phyloP scores from a whole-genome alignment of 2,797 vertebrate species.

The Hypotaenidia philippensis region DNA sequence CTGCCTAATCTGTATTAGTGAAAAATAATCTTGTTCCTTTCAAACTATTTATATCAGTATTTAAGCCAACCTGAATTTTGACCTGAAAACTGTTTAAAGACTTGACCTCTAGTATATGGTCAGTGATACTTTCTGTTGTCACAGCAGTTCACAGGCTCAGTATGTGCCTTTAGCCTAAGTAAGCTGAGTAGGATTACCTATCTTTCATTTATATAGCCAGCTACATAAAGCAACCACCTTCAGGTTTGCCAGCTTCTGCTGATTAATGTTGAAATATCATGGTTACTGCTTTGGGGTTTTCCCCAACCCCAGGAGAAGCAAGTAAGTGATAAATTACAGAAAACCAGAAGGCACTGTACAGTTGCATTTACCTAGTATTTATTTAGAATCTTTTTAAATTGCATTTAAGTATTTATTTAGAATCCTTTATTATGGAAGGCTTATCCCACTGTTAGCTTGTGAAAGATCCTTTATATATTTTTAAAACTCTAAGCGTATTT shows the following conservation, averaged over 20 bases:
- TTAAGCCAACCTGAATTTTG: neutral
- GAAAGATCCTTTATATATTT: neutral
- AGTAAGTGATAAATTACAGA: neutral
- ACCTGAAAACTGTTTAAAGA: neutral
- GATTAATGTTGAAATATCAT: neutral
- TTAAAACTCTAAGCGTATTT: neutral
- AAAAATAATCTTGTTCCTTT: neutral
- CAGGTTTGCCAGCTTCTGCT: neutral
- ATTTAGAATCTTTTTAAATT: neutral
- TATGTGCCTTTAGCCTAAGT: neutral
- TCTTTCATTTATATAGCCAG: neutral
- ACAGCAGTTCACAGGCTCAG: neutral
- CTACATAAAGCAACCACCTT: neutral
- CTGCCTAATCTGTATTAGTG: neutral
- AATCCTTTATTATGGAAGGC: neutral
- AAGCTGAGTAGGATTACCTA: neutral
- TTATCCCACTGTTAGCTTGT: neutral
- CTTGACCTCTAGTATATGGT: neutral
- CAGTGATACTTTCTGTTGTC: neutral
- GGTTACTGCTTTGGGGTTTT: neutral
- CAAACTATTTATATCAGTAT: neutral
- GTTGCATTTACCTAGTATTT: neutral
- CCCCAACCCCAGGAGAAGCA: neutral
- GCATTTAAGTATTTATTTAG: neutral
- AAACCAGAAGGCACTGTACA: neutral